A percentile compares a stretch with the other conserved stretches of the same genome.
phyloP scores from a whole-genome alignment of 2,888 invertebrate species.

The Hyles lineata region DNA sequence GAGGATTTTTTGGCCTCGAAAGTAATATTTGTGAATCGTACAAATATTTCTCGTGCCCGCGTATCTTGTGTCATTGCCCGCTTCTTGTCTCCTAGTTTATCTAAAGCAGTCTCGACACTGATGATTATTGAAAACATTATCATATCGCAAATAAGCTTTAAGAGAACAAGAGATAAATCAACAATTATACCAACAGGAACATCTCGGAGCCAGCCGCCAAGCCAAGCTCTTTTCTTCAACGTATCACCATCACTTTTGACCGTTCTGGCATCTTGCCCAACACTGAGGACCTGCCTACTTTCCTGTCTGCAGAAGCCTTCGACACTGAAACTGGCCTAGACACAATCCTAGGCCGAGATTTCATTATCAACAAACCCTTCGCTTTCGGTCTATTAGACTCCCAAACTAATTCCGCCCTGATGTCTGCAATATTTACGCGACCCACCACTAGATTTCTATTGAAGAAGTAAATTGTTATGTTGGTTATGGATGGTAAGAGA shows the following conservation, averaged over 20 bases:
- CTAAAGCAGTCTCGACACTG: too few relatives aligned
- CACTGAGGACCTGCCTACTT: slow-evolving; percentile 16
- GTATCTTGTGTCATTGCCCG: too few relatives aligned
- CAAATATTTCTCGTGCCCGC: too few relatives aligned
- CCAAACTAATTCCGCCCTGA: slow-evolving; percentile 44
- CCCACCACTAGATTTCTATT: slow-evolving; percentile 34
- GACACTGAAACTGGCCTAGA: slow-evolving; percentile 43
- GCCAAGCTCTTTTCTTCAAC: slow-evolving; percentile 45
- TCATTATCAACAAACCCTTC: slow-evolving; percentile 53
- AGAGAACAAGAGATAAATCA: too few relatives aligned
- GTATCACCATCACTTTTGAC: slow-evolving; percentile 43
- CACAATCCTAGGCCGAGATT: slow-evolving; percentile 43
- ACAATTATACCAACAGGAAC: slow-evolving; percentile 39
- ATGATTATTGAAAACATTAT: too few relatives aligned
- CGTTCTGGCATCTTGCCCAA: slow-evolving; percentile 38
- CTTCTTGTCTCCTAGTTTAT: too few relatives aligned
- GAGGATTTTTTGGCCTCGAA: too few relatives aligned
- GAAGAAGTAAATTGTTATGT: background rate
- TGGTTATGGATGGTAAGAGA: too few relatives aligned
- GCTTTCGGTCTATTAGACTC: slow-evolving; percentile 51
- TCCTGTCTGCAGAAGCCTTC: background rate
- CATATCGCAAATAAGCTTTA: too few relatives aligned
- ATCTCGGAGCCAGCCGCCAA: slow-evolving; percentile 42
- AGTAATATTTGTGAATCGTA: too few relatives aligned
- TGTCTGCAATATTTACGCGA: slow-evolving; percentile 46